Evolutionary conservation across 1,140 invertebrate genomes (phyloP).

Genomic region (Choristoneura fumiferana): DNA sequence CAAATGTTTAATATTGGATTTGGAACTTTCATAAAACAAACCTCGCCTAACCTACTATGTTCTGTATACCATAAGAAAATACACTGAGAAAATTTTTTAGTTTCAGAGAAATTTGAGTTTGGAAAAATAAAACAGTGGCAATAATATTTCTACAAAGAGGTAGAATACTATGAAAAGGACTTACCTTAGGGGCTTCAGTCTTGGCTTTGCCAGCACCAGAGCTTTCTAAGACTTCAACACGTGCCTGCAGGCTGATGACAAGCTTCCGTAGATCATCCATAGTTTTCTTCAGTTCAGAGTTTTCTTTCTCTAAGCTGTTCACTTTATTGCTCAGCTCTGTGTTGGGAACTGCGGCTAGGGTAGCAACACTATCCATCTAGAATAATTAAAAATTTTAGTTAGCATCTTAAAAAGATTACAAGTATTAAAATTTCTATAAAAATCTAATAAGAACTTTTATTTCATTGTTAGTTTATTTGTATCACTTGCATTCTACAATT

Average conservation of each 20-base stretch:
- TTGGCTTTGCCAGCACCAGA: conserved; percentile 27
- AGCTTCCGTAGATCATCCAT: conserved; percentile 64
- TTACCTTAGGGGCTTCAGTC: conserved; percentile 42
- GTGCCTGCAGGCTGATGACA: conserved; percentile 60
- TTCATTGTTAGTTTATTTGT: not conserved
- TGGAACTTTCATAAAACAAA: too few species aligned
- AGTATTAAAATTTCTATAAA: too few species aligned
- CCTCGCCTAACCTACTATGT: too few species aligned
- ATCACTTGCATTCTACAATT: too few species aligned
- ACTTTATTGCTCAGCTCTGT: conserved; percentile 71
- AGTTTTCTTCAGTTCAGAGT: conserved; percentile 63
- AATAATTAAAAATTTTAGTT: conserved; percentile 20
- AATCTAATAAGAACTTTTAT: not conserved
- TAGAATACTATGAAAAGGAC: too few species aligned
- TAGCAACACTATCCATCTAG: conserved; percentile 78
- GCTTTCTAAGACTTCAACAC: conserved; percentile 57
- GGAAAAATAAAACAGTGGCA: too few species aligned
- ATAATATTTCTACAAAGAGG: too few species aligned
- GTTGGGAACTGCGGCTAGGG: conserved; percentile 67
- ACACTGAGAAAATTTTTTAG: too few species aligned
- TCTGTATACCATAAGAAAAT: too few species aligned
- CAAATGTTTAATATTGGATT: too few species aligned
- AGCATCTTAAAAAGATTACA: not conserved
- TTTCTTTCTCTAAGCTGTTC: conserved; percentile 70
- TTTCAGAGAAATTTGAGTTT: too few species aligned